Conservation (phyloP, 2,797 vertebrate genomes). For the Acanthurus lineatus region DNA sequence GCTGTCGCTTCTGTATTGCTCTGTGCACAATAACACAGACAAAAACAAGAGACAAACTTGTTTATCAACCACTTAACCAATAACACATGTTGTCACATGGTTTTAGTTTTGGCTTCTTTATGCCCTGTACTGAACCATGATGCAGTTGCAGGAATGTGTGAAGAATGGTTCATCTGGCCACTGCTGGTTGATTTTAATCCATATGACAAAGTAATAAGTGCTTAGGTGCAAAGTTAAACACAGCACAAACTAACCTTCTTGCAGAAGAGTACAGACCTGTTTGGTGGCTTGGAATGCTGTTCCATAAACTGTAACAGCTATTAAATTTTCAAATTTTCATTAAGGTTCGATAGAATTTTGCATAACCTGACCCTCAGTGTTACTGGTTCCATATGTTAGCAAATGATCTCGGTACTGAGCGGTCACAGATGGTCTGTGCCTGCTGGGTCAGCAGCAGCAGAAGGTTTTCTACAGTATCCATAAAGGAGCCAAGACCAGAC, state of each 20-base stretch:
- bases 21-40: too few relatives aligned
- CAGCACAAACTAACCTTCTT: not conserved
- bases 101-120: not conserved
- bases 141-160: not conserved
- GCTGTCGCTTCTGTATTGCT: too few relatives aligned
- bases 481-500: conserved; percentile 41
- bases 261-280: not conserved
- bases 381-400: conserved; percentile 25
- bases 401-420: conserved; percentile 40
- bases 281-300: not conserved
- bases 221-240: not conserved
- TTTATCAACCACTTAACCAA: too few relatives aligned
- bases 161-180: not conserved
- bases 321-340: too few relatives aligned
- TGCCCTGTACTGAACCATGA: not conserved
- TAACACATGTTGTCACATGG: too few relatives aligned
- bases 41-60: too few relatives aligned
- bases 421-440: conserved; percentile 41
- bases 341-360: conserved; percentile 6
- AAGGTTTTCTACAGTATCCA: conserved; percentile 39
- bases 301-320: conserved; percentile 6
- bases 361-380: conserved; percentile 45
- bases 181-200: not conserved
- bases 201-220: not conserved
- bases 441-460: conserved; percentile 55